Conservation (phyloP, 2,888 invertebrate genomes). For the Carcina quercana region DNA sequence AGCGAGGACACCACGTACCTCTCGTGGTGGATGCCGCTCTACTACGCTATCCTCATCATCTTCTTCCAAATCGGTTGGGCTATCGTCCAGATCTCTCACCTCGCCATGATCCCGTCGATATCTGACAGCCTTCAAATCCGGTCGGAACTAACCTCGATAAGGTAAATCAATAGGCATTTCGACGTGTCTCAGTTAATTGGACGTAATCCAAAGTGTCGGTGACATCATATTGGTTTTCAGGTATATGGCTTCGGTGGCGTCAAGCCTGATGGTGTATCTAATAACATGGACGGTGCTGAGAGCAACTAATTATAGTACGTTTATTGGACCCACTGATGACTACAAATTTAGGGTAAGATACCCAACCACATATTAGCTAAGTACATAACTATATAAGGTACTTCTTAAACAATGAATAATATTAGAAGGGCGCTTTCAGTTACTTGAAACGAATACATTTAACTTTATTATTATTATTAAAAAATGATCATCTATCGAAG, state of each 20-base stretch:
- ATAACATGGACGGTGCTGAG: conserved; percentile 85
- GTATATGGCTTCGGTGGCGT: conserved; percentile 90
- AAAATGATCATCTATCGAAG: no score
- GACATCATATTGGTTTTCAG: conserved; percentile 59
- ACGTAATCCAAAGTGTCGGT: not conserved
- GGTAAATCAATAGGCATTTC: conserved; percentile 57
- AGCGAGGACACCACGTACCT: conserved; percentile 42
- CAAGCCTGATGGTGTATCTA: conserved; percentile 88
- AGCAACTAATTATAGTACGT: conserved; percentile 60
- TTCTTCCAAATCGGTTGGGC: conserved; percentile 97
- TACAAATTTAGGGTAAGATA: conserved; percentile 80
- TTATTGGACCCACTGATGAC: conserved; percentile 78
- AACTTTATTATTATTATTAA: no score
- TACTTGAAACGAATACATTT: no score
- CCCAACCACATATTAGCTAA: no score
- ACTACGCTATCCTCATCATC: conserved; percentile 75
- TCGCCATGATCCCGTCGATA: conserved; percentile 91
- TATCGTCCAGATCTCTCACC: conserved; percentile 92
- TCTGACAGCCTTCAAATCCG: conserved; percentile 80
- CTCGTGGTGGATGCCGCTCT: conserved; percentile 69
- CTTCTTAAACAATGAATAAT: no score
- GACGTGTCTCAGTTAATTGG: not conserved
- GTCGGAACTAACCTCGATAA: conserved; percentile 85
- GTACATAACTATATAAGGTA: no score
- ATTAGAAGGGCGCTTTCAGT: no score